Base-by-base conservation (phyloP, 2,888 invertebrate species). In the Brassicogethes aeneus region DNA sequence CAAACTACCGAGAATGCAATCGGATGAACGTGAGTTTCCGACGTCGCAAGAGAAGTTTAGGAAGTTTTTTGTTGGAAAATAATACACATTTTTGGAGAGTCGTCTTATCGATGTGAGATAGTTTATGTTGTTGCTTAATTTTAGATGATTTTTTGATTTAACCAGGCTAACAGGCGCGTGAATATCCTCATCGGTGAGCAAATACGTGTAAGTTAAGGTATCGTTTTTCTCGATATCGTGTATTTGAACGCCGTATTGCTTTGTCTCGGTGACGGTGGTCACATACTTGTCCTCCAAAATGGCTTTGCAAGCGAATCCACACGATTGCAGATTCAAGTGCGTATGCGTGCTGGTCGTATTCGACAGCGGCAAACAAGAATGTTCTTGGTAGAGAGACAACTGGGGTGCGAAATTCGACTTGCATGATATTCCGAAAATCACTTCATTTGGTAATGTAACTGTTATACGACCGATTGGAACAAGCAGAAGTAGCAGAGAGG, bases 391-490 rank as follows among this genome's bases (percentile, higher is more conserved):
- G 32, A 74, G 54, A 2, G 63, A 64, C 37, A 76, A 51, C 8
- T 44, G 53, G 14, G 59, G 48, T 2, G 57, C 54, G 13, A 54
- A 46, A 29, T 55, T 52, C 8, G 50, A 45, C 32, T 48, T 48
- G 55, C 83, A 83, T 2, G 72, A 66, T 17, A 79, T 59, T 29
- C 79, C 71, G 50, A 84, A 66, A 47, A 80, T 73, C 12, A 77
- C 71, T 34, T 70, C 66, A 2, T 76, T 70, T 3, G 84, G 83
- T 56, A 78, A 80, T 8, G 75, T 75, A 34, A 82, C 70, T 1
- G 76, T 80, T 51, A 82, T 72, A 48, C 85, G 70, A 14, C 83
- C 85, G 3, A 82, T 77, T 1, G 85, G 85, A 30, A 86, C 83
- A 7, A 79, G 68, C 16, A 85, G 70, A 40, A 85, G 68, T 14